Base-by-base conservation (phyloP, 2,113 vertebrate genomes). In the Larimichthys crocea region DNA sequence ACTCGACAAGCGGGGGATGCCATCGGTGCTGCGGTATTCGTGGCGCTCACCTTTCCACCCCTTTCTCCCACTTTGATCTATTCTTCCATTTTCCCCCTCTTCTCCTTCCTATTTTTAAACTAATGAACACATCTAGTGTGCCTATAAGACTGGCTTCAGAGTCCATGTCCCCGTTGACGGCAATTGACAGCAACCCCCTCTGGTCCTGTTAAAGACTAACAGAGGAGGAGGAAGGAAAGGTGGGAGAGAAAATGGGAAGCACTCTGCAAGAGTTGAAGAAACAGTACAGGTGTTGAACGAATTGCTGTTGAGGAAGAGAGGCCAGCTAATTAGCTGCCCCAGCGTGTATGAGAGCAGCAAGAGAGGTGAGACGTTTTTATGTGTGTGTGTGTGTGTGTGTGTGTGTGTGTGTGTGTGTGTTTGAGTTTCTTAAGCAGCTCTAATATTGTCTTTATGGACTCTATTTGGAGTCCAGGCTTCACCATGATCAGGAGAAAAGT, bases 121-220 rank as follows among this genome's bases (percentile, higher is more conserved):
- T 40, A 89, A 82, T 49, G 26, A 84, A 82, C 29, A 76, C 64
- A 42, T 76, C 50, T n/a, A 29, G 7, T 46, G 17, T 40, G 53
- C 44, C 29, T 74, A 72, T 75, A 64, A 15, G 62, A 63, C 73
- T 11, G 24, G 68, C 42, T 68, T 6, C 46, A 75, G 77, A 82
- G 79, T 83, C 69, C 53, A 0, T n/a, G 35, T 84, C 74, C 67
- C 82, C 50, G 80, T 81, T 84, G 69, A 81, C 64, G 14, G 87
- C 85, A 60, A 50, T 40, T 9, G 67, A 70, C 60, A 74, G 76
- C 59, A 20, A 53, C 11, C 52, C 71, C 48, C 35, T 9, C 35
- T 9, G 35, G 7, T 5, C 35, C 35, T 2, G 35, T 19, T 46
- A 46, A 53, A 68, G 19, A 20, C 15, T 20, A 20, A 72, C 17